Conservation (phyloP, 2,113 vertebrate genomes). For the Salvator merianae region DNA sequence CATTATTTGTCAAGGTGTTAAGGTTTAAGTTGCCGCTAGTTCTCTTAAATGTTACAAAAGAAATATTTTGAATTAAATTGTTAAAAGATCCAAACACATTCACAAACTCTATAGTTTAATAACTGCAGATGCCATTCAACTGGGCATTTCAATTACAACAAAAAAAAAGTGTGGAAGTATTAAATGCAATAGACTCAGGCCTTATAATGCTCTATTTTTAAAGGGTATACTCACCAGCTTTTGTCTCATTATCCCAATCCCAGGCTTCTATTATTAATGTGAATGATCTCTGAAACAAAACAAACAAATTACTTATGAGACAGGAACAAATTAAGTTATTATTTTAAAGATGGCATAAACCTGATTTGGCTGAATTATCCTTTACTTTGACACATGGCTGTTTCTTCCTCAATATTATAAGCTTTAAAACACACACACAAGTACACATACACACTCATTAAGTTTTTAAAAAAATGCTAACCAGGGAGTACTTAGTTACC, state of each 20-base stretch:
- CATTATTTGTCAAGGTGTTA: too few relatives aligned
- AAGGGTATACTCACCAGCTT: conserved; percentile 80
- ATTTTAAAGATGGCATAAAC: background rate
- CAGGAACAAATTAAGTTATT: background rate
- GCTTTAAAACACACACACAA: background rate
- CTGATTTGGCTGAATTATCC: background rate
- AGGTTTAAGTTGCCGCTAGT: too few relatives aligned
- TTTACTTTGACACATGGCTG: background rate
- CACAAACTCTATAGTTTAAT: background rate
- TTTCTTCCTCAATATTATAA: background rate
- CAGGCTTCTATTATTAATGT: conserved; percentile 93
- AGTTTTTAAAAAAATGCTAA: background rate
- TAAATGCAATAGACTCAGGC: background rate
- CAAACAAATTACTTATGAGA: conserved; percentile 40
- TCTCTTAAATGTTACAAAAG: background rate
- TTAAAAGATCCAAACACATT: background rate
- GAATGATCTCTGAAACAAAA: conserved; percentile 84
- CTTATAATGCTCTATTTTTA: background rate
- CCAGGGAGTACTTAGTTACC: background rate
- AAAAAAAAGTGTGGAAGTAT: background rate
- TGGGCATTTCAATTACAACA: background rate
- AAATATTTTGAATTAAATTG: background rate
- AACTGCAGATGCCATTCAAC: background rate
- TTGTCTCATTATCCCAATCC: conserved; percentile 92
- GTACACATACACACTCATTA: background rate